phyloP scores from a whole-genome alignment of 2,888 invertebrate genomes.

The Dioctria rufipes region DNA sequence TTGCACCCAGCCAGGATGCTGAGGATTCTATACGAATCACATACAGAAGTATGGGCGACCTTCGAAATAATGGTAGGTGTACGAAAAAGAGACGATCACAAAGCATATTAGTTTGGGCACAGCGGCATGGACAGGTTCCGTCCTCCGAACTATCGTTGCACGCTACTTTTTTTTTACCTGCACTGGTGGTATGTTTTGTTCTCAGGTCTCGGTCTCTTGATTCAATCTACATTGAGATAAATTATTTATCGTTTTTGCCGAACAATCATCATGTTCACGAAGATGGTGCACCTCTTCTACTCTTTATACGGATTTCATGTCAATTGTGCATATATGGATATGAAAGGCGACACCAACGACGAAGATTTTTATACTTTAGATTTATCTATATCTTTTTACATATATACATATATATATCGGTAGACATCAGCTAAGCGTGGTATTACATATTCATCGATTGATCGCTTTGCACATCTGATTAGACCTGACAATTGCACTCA shows the following conservation, averaged over 20 bases:
- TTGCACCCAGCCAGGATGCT: not conserved
- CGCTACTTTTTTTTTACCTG: constrained; percentile 27
- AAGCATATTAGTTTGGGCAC: constrained; percentile 40
- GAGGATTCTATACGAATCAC: not conserved
- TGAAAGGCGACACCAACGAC: constrained; percentile 61
- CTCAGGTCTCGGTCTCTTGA: constrained; percentile 19
- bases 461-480: constrained; percentile 54
- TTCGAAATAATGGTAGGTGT: constrained; percentile 52
- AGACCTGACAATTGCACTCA: constrained; percentile 59
- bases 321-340: constrained; percentile 62
- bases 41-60: constrained; percentile 32
- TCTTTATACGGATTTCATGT: constrained; percentile 57
- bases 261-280: constrained; percentile 46
- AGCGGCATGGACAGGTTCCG: constrained; percentile 42
- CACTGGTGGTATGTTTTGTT: constrained; percentile 45
- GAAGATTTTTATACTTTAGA: constrained; percentile 46
- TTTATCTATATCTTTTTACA: not conserved
- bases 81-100: constrained; percentile 38
- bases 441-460: constrained; percentile 54
- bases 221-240: constrained; percentile 55
- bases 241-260: constrained; percentile 56
- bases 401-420: constrained; percentile 45
- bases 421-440: constrained; percentile 41
- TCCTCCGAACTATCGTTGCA: constrained; percentile 27
- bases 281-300: constrained; percentile 25